A percentile compares a stretch with the other conserved stretches of the same genome.
Conservation (phyloP, 2,113 vertebrate species). For the Apaloderma vittatum region DNA sequence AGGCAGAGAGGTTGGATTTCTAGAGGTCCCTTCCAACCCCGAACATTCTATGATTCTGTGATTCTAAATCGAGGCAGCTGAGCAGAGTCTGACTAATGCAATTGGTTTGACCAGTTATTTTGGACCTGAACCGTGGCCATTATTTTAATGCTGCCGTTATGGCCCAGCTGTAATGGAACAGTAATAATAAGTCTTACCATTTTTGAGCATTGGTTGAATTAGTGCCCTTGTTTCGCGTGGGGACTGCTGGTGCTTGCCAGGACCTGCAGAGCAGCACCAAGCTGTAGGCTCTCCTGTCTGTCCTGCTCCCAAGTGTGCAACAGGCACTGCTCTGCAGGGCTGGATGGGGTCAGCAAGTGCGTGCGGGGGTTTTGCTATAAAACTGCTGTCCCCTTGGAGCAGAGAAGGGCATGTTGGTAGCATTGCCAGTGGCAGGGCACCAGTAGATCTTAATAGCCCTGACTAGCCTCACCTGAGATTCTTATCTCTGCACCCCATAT, state of each 20-base stretch:
- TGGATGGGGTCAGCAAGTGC: not conserved
- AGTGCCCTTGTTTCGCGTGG: not conserved
- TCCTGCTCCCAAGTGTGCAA: rapidly evolving
- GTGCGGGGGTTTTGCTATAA: not conserved
- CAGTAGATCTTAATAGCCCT: not conserved
- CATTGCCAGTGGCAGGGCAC: not conserved
- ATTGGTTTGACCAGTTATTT: not conserved
- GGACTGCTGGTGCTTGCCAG: not conserved
- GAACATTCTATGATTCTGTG: too few species aligned
- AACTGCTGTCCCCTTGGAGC: not conserved
- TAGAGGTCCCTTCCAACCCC: too few species aligned
- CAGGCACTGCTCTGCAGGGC: not conserved
- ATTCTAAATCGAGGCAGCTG: not conserved
- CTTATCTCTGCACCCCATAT: not conserved
- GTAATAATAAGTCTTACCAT: not conserved
- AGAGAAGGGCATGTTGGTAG: not conserved
- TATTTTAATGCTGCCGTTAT: not conserved
- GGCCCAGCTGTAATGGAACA: not conserved
- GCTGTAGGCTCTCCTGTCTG: not conserved
- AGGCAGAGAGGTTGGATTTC: too few species aligned
- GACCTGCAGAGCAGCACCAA: not conserved
- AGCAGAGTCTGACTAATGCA: not conserved
- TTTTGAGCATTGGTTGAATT: not conserved
- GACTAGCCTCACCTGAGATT: not conserved
- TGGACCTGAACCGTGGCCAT: not conserved